These are phyloP conservation scores for Tubulanus polymorphus DNA, from an alignment of 2,888 invertebrate genomes.

Conservation along the genomic window DNA sequence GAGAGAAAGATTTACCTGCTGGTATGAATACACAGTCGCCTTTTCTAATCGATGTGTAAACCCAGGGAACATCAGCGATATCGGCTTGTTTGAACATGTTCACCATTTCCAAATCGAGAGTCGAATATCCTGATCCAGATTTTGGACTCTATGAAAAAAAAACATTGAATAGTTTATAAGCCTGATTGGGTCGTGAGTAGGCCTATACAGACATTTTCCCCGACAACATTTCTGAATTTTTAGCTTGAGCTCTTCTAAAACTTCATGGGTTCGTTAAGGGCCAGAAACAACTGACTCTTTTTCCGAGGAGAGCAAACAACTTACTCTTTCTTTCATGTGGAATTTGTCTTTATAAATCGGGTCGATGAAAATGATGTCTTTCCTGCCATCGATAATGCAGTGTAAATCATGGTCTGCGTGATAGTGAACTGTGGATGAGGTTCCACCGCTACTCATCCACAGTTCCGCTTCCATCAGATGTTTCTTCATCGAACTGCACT, in stretches of 20 bases:
- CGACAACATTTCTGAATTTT: no score
- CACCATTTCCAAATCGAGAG: slow-evolving; percentile 47
- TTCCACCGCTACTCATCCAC: slow-evolving; percentile 52
- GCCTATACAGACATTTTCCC: no score
- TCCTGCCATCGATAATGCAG: slow-evolving; percentile 51
- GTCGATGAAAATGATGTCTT: slow-evolving; percentile 51
- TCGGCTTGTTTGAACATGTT: slow-evolving; percentile 42
- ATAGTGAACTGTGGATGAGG: slow-evolving; percentile 45
- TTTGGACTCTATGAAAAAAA: slow-evolving; percentile 29
- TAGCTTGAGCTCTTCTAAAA: no score
- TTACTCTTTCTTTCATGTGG: slow-evolving; percentile 29
- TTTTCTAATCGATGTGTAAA: slow-evolving; percentile 39
- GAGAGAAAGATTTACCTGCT: slow-evolving; percentile 28
- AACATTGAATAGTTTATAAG: neutral
- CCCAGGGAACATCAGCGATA: slow-evolving; percentile 44
- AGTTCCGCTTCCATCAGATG: slow-evolving; percentile 44
- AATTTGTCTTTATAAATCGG: slow-evolving; percentile 31
- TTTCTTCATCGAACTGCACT: slow-evolving; percentile 39
- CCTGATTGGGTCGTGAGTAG: no score
- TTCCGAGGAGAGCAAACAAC: no score
- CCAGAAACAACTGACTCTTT: no score
- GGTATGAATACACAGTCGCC: slow-evolving; percentile 52
- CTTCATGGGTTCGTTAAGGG: no score
- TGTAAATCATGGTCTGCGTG: slow-evolving; percentile 51
- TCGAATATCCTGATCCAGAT: slow-evolving; percentile 42